Evolutionary conservation across 2,113 vertebrate species (phyloP), one percentile per base, ranked within the genome.

Genomic region (Oncorhynchus mykiss): DNA sequence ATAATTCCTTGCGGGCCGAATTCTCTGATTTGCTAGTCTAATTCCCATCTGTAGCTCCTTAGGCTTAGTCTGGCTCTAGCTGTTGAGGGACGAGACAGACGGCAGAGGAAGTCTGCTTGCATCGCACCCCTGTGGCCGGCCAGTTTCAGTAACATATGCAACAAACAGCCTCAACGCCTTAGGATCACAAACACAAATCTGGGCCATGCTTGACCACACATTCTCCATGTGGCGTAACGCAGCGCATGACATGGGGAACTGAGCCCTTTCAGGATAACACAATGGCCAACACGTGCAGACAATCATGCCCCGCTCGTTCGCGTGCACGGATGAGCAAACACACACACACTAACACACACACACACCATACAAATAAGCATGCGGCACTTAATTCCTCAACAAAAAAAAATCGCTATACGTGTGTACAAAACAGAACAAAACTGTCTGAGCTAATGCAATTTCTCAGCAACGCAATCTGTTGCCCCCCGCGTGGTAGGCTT

Each of bases 181-280:
- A 9, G 24, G 68, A 22, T 29, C 31, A 13, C 31, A 25, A 31
- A 67, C 54, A 29, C 16, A 20, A 57, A 27, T 9, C 6, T 18
- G 68, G 22, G 57, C 27, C 59, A 65, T 16, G 75, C 57, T 18
- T 65, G 75, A 70, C 68, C 57, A 62, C 18, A 29, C 68, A 76
- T 48, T 45, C 54, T 39, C 16, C 3, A 62, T 68, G 67, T 16
- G 54, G 13, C 8, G 25, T 9, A 57, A 64, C 16, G 67, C 57
- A 5, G n/a, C 8, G n/a, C 11, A 73, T 73, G 24, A 24, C 59
- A 64, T 64, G 59, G 60, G 60, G 62, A 73, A 65, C 13, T 65
- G 57, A 31, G 4, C 31, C 29, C 29, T 68, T 66, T 48, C 70
- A 20, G 13, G 16, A 57, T 7, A 2, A 2, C 48, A 71, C 49